phyloP scores from a whole-genome alignment of 2,888 invertebrate genomes.

The Argyresthia goedartella region DNA sequence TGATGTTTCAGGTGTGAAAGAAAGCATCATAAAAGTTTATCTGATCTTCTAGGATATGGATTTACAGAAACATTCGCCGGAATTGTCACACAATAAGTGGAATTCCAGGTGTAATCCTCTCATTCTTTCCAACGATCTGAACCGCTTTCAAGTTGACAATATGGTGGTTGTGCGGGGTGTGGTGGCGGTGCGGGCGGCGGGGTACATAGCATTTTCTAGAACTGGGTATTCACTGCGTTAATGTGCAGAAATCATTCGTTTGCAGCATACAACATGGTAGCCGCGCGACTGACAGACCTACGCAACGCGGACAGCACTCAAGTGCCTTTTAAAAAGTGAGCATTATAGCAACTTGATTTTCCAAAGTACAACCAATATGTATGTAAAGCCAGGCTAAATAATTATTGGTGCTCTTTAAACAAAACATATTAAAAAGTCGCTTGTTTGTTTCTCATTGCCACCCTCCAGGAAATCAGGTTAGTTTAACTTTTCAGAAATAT shows the following conservation, averaged over 20 bases:
- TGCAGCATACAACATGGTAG: slow-evolving; percentile 98
- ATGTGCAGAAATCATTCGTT: slow-evolving; percentile 78
- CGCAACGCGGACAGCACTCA: slow-evolving; percentile 95
- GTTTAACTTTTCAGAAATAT: slow-evolving; percentile 16
- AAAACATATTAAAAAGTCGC: not conserved
- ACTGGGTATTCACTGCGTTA: slow-evolving; percentile 48
- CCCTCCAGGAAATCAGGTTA: slow-evolving; percentile 57
- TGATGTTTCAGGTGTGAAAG: no score
- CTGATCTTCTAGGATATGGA: no score
- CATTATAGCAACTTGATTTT: slow-evolving; percentile 23
- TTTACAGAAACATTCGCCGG: no score
- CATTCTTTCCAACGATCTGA: no score
- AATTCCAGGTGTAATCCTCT: no score
- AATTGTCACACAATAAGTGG: no score
- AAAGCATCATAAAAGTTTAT: no score
- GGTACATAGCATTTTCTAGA: slow-evolving; percentile 12
- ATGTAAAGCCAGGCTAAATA: slow-evolving; percentile 6
- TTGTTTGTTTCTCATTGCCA: slow-evolving; percentile 23
- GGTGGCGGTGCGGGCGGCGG: slow-evolving; percentile 21
- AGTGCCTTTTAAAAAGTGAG: slow-evolving; percentile 99
- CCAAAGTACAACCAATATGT: not conserved
- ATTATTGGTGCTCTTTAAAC: slow-evolving; percentile 10
- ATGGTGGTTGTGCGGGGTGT: slow-evolving; percentile 47
- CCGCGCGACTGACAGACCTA: slow-evolving; percentile 94
- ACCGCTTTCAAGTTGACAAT: slow-evolving; percentile 49